Percentiles rank a stretch among this genome's conserved stretches.
Evolutionary conservation across 1,140 invertebrate genomes (phyloP).

Genomic region (Mamestra configurata): DNA sequence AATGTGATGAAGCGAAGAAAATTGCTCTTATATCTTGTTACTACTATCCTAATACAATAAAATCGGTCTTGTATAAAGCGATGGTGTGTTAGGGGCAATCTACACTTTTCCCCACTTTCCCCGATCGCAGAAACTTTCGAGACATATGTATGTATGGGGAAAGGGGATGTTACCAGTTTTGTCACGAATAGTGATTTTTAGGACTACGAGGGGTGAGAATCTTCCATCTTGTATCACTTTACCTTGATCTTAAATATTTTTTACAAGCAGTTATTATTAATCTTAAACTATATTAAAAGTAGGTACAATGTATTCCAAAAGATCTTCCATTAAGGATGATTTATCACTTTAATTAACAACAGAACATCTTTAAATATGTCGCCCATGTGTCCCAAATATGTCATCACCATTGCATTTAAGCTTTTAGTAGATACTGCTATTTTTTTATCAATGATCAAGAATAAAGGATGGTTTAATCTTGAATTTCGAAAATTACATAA

Average conservation of each 20-base stretch:
- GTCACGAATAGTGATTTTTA: constrained; percentile 51
- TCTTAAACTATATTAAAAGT: neutral
- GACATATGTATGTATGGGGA: constrained; percentile 52
- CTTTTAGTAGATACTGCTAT: neutral
- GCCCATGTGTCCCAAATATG: constrained; percentile 21
- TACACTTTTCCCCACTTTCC: constrained; percentile 12
- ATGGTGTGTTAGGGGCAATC: constrained; percentile 20
- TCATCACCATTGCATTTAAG: neutral
- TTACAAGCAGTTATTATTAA: neutral
- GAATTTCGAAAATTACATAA: too few species aligned
- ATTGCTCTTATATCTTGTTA: constrained; percentile 3
- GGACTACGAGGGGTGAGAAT: constrained; percentile 13
- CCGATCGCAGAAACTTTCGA: constrained; percentile 14
- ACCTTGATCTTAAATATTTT: neutral
- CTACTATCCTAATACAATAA: constrained; percentile 41
- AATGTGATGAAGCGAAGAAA: neutral
- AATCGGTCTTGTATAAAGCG: constrained; percentile 32
- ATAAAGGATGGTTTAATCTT: neutral
- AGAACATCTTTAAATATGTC: constrained; percentile 25
- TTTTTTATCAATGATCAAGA: neutral
- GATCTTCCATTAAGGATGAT: constrained; percentile 33
- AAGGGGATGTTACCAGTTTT: constrained; percentile 51
- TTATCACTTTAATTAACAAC: constrained; percentile 18
- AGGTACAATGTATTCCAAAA: neutral
- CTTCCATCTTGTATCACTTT: constrained; percentile 1